These are phyloP conservation scores for Gopherus flavomarginatus DNA, from an alignment of 2,113 vertebrate genomes.

Conservation along the genomic window DNA sequence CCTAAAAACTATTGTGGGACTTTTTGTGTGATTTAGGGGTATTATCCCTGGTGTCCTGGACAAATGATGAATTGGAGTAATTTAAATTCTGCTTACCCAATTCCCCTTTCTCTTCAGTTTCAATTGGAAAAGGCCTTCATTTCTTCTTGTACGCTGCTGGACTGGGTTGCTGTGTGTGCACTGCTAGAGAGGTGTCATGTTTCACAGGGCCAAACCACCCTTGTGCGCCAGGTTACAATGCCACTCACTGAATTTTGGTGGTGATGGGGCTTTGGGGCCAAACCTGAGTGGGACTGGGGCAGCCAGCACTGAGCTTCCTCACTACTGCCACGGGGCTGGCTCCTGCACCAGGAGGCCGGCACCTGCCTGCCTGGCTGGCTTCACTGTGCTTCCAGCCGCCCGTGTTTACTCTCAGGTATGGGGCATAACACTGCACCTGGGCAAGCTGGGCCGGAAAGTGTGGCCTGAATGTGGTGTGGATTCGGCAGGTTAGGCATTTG, in stretches of 20 bases:
- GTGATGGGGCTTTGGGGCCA: background rate
- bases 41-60: background rate
- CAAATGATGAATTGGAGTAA: background rate
- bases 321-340: background rate
- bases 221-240: background rate
- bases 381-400: background rate
- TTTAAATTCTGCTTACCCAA: background rate
- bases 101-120: background rate
- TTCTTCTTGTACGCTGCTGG: background rate
- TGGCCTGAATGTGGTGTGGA: background rate
- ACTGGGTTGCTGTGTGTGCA: background rate
- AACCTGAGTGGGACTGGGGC: background rate
- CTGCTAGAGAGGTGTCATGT: background rate
- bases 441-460: background rate
- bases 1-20: background rate
- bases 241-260: background rate
- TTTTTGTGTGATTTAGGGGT: background rate
- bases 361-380: background rate
- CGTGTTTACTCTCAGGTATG: background rate
- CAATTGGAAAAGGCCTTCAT: background rate
- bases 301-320: background rate
- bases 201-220: background rate
- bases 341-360: background rate
- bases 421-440: background rate
- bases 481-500: background rate